These are phyloP conservation scores for Bombus picipes DNA, from an alignment of 1,140 invertebrate species.

Conservation along the genomic window DNA sequence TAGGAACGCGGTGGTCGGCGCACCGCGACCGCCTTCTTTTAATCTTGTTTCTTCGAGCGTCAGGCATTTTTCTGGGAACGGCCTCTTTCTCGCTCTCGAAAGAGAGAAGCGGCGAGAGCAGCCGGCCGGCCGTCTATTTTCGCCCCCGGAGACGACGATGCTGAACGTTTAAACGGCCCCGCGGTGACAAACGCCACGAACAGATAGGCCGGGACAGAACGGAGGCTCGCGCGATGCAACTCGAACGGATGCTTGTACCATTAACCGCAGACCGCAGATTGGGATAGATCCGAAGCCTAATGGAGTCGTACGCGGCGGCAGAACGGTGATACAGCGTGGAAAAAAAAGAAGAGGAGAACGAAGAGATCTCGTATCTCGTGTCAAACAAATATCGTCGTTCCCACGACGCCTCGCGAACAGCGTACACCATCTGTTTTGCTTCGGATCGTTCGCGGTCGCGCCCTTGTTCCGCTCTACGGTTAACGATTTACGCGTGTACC, in stretches of 20 bases:
- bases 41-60: slow-evolving; percentile 67
- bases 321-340: not conserved
- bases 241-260: slow-evolving; percentile 61
- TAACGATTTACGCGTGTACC: not conserved
- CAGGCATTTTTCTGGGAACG: slow-evolving; percentile 70
- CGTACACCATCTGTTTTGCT: slow-evolving; percentile 23
- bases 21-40: slow-evolving; percentile 56
- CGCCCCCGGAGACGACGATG: slow-evolving; percentile 52
- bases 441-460: not conserved
- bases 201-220: slow-evolving; percentile 42
- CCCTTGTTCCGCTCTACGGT: not conserved
- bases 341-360: not conserved
- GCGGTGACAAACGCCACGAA: slow-evolving; percentile 59
- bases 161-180: slow-evolving; percentile 62
- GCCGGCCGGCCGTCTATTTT: slow-evolving; percentile 67
- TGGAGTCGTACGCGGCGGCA: slow-evolving; percentile 45
- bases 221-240: slow-evolving; percentile 29
- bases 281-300: slow-evolving; percentile 61
- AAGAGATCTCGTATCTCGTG: slow-evolving; percentile 42
- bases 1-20: not conserved
- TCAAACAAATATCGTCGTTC: slow-evolving; percentile 62
- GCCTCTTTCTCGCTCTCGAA: slow-evolving; percentile 40
- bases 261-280: slow-evolving; percentile 65
- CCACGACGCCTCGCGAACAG: slow-evolving; percentile 21
- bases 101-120: slow-evolving; percentile 18